Base-by-base conservation (phyloP, 2,888 invertebrate genomes). In the Cheilosia grossa region DNA sequence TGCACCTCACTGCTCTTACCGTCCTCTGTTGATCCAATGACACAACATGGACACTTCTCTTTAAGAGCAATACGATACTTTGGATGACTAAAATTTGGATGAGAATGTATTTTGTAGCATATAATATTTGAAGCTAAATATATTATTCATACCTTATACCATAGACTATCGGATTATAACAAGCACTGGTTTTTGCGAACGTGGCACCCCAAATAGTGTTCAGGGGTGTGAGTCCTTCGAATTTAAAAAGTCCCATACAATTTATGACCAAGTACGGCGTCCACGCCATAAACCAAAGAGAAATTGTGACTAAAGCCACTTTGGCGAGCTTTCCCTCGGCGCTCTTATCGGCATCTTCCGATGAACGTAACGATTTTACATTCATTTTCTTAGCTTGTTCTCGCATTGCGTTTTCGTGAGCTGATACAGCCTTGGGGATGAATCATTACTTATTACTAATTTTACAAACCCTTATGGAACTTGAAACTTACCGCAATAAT, bases 381-480 rank as follows among this genome's bases (percentile, higher is more conserved):
- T 97, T 97, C 97, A 97, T 97, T 92, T 97, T 97, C 92, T 97
- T 97, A 69, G 97, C 97, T 92, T 97, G 97, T 91, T 97, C 97
- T 88, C 96, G 94, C 96, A 97, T 97, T 53, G 93, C 94, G 89
- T 95, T 96, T 92, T 97, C 97, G 93, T 97, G 97, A 88, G 95
- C 96, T 77, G 95, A 93, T 79, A 97, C 97, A 87, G 97, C 97
- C 94, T 95, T 89, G 9, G 58, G 42, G 10, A 10, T 9, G 10
- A 13, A 51, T 1, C 6, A 54, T 51, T 10, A 30, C 21, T 2
- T 9, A 7, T 51, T 10, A 30, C 21, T 2, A 10, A 7, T 44
- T 9, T 19, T 17, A 13, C 17, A 4, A 5, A n/a, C 1, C 13
- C 19, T 9, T 51, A 1, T 15, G 1, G 15, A 24, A 24, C 24